Percentiles rank a stretch among this genome's conserved stretches.
Conservation (phyloP, 2,113 vertebrate species). For the human region DNA sequence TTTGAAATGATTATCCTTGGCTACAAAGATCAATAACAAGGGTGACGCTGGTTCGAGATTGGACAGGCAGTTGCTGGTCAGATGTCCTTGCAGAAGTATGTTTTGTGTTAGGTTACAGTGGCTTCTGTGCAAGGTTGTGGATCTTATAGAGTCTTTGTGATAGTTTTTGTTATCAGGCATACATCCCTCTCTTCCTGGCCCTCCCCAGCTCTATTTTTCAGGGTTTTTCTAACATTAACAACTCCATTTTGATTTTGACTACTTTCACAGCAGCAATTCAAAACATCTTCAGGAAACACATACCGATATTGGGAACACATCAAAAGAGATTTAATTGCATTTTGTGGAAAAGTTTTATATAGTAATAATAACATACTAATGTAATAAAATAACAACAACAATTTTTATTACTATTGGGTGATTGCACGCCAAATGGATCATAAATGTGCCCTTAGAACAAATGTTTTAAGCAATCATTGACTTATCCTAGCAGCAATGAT, state of each 20-base stretch:
- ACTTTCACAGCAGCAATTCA: background rate
- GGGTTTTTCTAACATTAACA: background rate
- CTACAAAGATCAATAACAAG: background rate
- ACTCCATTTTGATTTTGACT: background rate
- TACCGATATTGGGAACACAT: background rate
- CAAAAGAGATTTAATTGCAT: background rate
- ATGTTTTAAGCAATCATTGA: background rate
- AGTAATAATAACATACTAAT: background rate
- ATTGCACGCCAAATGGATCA: background rate
- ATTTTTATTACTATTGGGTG: background rate
- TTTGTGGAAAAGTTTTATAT: slow-evolving; percentile 4
- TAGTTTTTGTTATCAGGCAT: background rate
- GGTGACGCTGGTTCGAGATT: background rate
- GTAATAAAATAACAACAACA: background rate
- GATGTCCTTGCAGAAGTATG: background rate
- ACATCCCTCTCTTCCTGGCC: background rate
- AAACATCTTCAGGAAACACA: background rate
- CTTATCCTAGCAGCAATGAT: background rate
- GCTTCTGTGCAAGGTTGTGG: background rate
- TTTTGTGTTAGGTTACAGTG: background rate
- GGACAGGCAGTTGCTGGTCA: background rate
- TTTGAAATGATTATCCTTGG: background rate
- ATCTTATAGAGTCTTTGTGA: background rate
- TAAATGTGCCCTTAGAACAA: background rate
- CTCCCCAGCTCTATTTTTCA: background rate